Evolutionary conservation across 2,888 invertebrate species (phyloP).

Genomic region (Eurois occulta): DNA sequence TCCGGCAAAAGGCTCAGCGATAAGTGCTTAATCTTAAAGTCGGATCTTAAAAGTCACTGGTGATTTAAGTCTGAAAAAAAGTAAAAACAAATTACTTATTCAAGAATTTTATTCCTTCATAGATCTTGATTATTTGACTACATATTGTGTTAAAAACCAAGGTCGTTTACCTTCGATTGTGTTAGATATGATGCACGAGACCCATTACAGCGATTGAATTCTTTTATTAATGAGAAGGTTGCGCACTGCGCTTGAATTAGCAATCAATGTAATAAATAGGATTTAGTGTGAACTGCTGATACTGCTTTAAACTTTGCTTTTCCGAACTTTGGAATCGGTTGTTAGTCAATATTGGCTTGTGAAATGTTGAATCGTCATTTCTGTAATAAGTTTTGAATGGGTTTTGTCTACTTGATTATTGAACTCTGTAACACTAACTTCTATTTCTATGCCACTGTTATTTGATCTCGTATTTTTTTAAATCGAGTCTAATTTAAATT

Average conservation of each 20-base stretch:
- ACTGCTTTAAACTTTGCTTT: slow-evolving; percentile 15
- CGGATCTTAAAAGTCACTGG: slow-evolving; percentile 39
- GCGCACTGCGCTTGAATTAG: slow-evolving; percentile 30
- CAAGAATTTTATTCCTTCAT: slow-evolving; percentile 34
- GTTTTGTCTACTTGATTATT: neutral
- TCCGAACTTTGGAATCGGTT: neutral
- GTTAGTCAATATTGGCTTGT: slow-evolving; percentile 6
- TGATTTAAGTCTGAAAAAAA: slow-evolving; percentile 18
- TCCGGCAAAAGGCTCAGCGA: slow-evolving; percentile 8
- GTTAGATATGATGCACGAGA: slow-evolving; percentile 61
- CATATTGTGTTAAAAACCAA: slow-evolving; percentile 60
- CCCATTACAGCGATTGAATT: slow-evolving; percentile 61
- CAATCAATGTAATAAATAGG: slow-evolving; percentile 39
- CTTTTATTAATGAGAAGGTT: slow-evolving; percentile 44
- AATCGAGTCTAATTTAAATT: slow-evolving; percentile 10
- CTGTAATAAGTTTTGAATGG: neutral
- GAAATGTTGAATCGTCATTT: slow-evolving; percentile 1
- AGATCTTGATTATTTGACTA: slow-evolving; percentile 54
- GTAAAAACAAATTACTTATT: slow-evolving; percentile 2
- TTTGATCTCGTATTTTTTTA: neutral
- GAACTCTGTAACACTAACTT: neutral
- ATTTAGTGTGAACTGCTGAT: slow-evolving; percentile 14
- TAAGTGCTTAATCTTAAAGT: slow-evolving; percentile 44
- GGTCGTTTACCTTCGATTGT: slow-evolving; percentile 62
- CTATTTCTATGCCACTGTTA: neutral